These are phyloP conservation scores for Lepidocyrtinus sp. DNA, from an alignment of 2,888 invertebrate species.

Conservation along the genomic window DNA sequence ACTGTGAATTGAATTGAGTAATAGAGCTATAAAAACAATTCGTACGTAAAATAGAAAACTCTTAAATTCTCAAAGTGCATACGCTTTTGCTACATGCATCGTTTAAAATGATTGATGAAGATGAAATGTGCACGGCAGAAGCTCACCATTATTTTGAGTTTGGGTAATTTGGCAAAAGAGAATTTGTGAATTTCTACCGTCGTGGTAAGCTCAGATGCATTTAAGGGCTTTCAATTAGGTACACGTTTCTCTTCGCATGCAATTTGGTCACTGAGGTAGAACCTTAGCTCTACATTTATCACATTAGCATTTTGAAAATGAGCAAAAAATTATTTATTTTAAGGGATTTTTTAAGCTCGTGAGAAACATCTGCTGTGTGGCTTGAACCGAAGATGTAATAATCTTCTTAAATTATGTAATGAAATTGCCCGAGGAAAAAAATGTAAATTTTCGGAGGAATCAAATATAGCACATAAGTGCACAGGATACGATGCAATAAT, in stretches of 20 bases:
- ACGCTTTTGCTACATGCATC: not conserved
- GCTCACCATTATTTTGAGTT: too few relatives aligned
- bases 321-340: not conserved
- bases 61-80: not conserved
- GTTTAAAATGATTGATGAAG: not conserved
- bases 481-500: not conserved
- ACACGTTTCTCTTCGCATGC: too few relatives aligned
- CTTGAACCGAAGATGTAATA: not conserved
- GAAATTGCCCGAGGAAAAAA: not conserved
- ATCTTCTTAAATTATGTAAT: not conserved
- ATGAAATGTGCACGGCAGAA: slow-evolving; percentile 8
- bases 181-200: too few relatives aligned
- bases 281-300: slow-evolving; percentile 51
- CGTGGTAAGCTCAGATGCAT: too few relatives aligned
- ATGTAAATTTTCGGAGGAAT: not conserved
- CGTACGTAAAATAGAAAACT: slow-evolving; percentile 4
- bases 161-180: too few relatives aligned
- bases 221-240: too few relatives aligned
- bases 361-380: slow-evolving; percentile 20
- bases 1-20: not conserved
- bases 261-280: slow-evolving; percentile 44
- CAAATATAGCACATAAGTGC: not conserved
- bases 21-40: not conserved
- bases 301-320: slow-evolving; percentile 29
- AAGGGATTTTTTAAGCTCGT: not conserved